A percentile compares a stretch with the other conserved stretches of the same genome.
These are phyloP conservation scores for Peromyscus polionotus DNA, from an alignment of 2,113 vertebrate genomes.

Conservation along the genomic window DNA sequence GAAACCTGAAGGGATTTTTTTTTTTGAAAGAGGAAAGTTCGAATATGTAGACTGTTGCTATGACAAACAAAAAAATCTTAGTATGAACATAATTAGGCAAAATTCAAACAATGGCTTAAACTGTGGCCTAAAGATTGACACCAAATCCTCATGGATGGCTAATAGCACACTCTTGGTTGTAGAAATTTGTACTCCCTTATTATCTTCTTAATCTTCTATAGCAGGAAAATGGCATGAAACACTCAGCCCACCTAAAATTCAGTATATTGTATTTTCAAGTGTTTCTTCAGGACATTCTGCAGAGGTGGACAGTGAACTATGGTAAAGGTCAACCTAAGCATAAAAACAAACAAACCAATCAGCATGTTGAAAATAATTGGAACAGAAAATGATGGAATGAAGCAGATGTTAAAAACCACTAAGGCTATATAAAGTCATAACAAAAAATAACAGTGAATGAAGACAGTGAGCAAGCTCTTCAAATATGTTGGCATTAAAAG, in stretches of 20 bases:
- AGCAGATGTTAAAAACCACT: constrained; percentile 69
- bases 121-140: not conserved
- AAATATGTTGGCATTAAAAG: constrained; percentile 64
- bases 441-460: constrained; percentile 62
- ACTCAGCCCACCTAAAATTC: not conserved
- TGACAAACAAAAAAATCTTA: constrained; percentile 51
- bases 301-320: constrained; percentile 76
- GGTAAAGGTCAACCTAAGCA: constrained; percentile 71
- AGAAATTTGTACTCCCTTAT: not conserved
- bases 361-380: constrained; percentile 63
- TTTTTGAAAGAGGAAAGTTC: not conserved
- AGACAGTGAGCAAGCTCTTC: constrained; percentile 66
- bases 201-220: not conserved
- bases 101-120: not conserved
- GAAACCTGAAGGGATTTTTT: not conserved
- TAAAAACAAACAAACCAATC: not conserved
- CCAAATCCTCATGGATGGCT: not conserved
- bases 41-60: not conserved
- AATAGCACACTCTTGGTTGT: not conserved
- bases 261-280: not conserved
- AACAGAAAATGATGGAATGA: constrained; percentile 71
- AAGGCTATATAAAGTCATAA: constrained; percentile 66
- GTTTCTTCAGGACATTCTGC: constrained; percentile 30
- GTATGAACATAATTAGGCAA: constrained; percentile 4
- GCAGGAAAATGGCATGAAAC: constrained; percentile 7